Base-by-base conservation (phyloP, 92 coral and sea anemone species). In the Phenganax subtilis region DNA sequence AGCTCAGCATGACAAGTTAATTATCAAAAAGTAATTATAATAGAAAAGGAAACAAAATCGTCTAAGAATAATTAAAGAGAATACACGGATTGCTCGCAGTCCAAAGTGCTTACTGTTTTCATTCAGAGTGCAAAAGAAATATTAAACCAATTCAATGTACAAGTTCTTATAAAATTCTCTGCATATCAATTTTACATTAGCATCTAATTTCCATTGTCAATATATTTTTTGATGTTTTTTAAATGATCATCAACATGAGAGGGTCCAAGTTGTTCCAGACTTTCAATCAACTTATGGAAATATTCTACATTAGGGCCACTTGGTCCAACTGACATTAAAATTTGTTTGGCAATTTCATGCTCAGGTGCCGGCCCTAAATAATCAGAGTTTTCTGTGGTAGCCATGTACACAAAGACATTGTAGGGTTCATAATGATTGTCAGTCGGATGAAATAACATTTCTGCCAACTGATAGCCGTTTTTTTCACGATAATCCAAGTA, bases 231-330 rank as follows among this genome's bases (percentile, higher is more conserved):
- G 54, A 79, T 62, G 44, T 10, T 54, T 54, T 9, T 62, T 12
- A 79, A 73, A 29, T 79, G 83, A 20, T 52, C 47, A 52, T 79
- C 83, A 51, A 79, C 74, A 62, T 30, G 51, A 12, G 82, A 59
- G 44, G 82, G 71, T 6, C 74, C 53, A 6, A 79, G 20, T 79
- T 79, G 16, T 20, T 63, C 74, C 7, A 79, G 83, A 30, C 83
- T 79, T 79, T 89, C 91, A 16, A 90, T 93, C 64, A 93, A 82
- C 6, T 96, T 91, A 83, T 88, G 72, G 27, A 93, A 84, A 62
- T 93, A 93, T 57, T 93, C 98, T 6, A 90, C 87, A 64, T 93
- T 93, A 5, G 85, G 91, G 8, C 98, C 98, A 76, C 91, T 69
- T 6, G 87, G 84, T 6, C 98, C 98, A 29, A 80, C 84, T 0